These are phyloP conservation scores for Pristionchus fissidentatus DNA, from an alignment of 2,888 invertebrate genomes.

Conservation along the genomic window DNA sequence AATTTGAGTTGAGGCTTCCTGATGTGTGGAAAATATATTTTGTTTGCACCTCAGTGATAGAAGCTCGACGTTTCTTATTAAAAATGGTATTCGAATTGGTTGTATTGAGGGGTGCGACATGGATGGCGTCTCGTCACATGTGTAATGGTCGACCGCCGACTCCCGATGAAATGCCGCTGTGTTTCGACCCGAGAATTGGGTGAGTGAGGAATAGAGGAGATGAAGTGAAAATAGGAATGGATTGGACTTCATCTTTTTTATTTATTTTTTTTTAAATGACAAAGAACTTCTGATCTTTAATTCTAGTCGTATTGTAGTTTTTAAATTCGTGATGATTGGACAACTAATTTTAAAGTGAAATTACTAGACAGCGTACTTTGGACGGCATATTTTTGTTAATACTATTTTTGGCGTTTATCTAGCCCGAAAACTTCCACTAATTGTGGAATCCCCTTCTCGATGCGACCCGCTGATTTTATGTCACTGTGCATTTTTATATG, in stretches of 20 bases:
- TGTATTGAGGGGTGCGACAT: slow-evolving; percentile 55
- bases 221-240: background rate
- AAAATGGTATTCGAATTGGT: background rate
- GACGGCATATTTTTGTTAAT: too few species aligned
- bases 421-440: too few species aligned
- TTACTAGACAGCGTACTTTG: too few species aligned
- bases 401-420: too few species aligned
- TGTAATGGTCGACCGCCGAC: slow-evolving; percentile 81
- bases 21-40: too few species aligned
- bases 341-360: too few species aligned
- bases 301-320: too few species aligned
- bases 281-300: background rate
- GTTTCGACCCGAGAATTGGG: slow-evolving; percentile 76
- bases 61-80: background rate
- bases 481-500: too few species aligned
- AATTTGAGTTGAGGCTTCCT: too few species aligned
- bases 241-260: background rate
- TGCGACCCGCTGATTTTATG: too few species aligned
- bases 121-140: slow-evolving; percentile 72
- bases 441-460: too few species aligned
- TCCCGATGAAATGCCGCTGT: slow-evolving; percentile 85
- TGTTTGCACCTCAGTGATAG: background rate
- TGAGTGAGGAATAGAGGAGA: background rate
- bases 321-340: too few species aligned
- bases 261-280: background rate